phyloP scores from a whole-genome alignment of 2,888 invertebrate species.

The Lottia gigantea region DNA sequence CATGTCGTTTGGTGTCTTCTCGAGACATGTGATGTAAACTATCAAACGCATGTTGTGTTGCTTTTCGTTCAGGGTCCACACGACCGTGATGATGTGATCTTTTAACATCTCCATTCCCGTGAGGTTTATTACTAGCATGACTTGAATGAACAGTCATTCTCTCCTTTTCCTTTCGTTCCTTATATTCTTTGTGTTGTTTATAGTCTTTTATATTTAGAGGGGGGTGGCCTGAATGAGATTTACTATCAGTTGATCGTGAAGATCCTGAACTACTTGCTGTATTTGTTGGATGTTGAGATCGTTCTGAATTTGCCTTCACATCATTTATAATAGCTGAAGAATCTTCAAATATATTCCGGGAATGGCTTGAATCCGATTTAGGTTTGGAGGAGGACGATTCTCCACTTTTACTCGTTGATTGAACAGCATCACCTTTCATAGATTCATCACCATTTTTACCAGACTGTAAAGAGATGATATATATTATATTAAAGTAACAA shows the following conservation, averaged over 20 bases:
- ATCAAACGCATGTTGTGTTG: slow-evolving; percentile 15
- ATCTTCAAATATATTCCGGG: slow-evolving; percentile 5
- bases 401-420: background rate
- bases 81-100: slow-evolving; percentile 20
- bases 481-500: background rate
- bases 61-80: slow-evolving; percentile 22
- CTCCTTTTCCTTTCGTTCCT: slow-evolving; percentile 16
- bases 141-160: slow-evolving; percentile 12
- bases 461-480: slow-evolving; percentile 20
- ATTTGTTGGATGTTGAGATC: background rate
- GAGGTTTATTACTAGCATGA: slow-evolving; percentile 14
- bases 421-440: background rate
- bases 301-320: background rate
- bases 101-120: slow-evolving; percentile 18
- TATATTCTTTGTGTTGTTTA: slow-evolving; percentile 22
- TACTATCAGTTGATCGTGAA: background rate
- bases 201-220: slow-evolving; percentile 26
- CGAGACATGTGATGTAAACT: slow-evolving; percentile 10
- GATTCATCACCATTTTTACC: slow-evolving; percentile 21
- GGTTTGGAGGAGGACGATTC: slow-evolving; percentile 17
- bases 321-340: slow-evolving; percentile 10
- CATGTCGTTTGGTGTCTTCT: slow-evolving; percentile 9
- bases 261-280: background rate
- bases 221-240: slow-evolving; percentile 6
- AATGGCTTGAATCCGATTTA: background rate